A percentile compares a stretch with the other conserved stretches of the same genome.
phyloP scores from a whole-genome alignment of 2,888 invertebrate genomes.

The Leptopterna dolabrata region DNA sequence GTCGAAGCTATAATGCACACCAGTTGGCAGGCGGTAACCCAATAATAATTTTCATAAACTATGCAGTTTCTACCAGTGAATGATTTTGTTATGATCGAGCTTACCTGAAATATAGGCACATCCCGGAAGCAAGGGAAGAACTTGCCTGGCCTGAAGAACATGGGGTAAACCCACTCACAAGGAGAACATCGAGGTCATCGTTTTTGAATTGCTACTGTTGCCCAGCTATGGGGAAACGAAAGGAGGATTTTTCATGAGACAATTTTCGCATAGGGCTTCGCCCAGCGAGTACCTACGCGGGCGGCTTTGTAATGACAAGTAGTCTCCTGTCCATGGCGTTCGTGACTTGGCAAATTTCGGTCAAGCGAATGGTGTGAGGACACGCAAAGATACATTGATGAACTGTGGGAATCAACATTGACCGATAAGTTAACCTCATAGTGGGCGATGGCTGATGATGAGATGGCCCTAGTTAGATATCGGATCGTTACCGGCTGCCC shows the following conservation, averaged over 20 bases:
- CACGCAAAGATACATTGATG: neutral
- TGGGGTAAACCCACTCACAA: neutral
- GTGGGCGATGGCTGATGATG: neutral
- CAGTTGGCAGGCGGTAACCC: no score
- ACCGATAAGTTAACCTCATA: neutral
- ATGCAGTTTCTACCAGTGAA: no score
- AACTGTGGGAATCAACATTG: neutral
- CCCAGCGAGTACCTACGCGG: neutral
- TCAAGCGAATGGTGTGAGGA: neutral
- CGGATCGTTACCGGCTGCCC: neutral
- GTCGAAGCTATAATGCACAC: no score
- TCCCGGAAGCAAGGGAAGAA: constrained; percentile 33
- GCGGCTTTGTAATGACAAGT: neutral
- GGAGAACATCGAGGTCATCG: neutral
- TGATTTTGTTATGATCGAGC: no score
- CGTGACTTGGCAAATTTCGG: neutral
- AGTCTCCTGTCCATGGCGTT: neutral
- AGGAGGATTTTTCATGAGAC: neutral
- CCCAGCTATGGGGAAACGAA: neutral
- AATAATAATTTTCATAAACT: no score
- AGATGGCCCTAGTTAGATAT: neutral
- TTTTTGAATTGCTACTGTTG: neutral
- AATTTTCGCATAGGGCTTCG: neutral
- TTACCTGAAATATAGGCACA: constrained; percentile 32
- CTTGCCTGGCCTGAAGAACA: constrained; percentile 42